Conservation (phyloP, 2,888 invertebrate genomes). For the Coenonympha arcania region DNA sequence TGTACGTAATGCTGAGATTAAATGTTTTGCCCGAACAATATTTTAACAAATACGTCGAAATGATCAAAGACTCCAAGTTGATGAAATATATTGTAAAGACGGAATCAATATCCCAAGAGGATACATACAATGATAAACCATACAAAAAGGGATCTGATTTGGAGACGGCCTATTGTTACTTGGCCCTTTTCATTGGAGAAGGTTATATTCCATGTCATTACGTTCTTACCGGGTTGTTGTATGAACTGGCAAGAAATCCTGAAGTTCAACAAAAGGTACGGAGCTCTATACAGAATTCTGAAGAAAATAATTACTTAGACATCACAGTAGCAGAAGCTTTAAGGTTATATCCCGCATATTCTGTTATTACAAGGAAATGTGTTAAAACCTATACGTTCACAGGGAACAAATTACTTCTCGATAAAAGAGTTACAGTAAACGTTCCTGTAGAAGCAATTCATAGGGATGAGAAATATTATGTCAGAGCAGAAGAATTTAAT, state of each 20-base stretch:
- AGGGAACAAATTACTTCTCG: conserved; percentile 49
- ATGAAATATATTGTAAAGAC: conserved; percentile 43
- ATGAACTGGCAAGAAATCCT: conserved; percentile 50
- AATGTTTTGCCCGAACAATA: conserved; percentile 43
- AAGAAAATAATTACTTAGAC: conserved; percentile 47
- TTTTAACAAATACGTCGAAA: conserved; percentile 38
- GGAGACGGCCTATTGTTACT: conserved; percentile 45
- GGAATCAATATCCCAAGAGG: conserved; percentile 42
- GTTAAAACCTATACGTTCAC: conserved; percentile 53
- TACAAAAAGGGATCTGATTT: conserved; percentile 31
- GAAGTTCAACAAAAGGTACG: conserved; percentile 49
- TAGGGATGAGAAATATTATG: conserved; percentile 48
- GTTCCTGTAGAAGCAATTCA: conserved; percentile 59
- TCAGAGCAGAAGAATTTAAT: conserved; percentile 47
- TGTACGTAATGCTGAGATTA: conserved; percentile 51
- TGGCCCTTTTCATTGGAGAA: conserved; percentile 55
- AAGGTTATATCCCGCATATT: conserved; percentile 58
- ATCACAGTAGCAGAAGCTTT: conserved; percentile 57
- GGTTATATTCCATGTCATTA: conserved; percentile 59
- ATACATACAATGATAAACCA: conserved; percentile 40
- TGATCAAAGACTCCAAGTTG: conserved; percentile 44
- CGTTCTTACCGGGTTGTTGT: conserved; percentile 49
- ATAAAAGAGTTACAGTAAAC: conserved; percentile 54
- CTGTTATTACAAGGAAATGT: conserved; percentile 56
- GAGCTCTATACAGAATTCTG: conserved; percentile 33